Percentiles rank a stretch among this genome's conserved stretches.
phyloP scores from a whole-genome alignment of 23 tunicate species.

The Ascidia mentula region DNA sequence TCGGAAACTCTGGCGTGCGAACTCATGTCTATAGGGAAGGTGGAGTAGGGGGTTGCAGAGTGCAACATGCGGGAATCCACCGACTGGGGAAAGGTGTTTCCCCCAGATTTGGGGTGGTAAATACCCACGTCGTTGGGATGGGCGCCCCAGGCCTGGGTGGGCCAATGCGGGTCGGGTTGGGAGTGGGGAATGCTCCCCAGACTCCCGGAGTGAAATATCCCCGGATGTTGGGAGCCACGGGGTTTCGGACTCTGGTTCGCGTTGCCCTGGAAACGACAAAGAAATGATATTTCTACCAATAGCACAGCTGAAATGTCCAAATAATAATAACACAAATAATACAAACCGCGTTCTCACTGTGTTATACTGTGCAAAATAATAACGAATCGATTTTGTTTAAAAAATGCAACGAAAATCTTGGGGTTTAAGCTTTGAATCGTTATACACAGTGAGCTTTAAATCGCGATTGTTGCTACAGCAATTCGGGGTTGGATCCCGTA shows the following conservation, averaged over 20 bases:
- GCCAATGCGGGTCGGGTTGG: not conserved
- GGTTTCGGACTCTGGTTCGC: not conserved
- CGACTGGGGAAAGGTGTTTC: not conserved
- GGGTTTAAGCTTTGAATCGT: too few relatives aligned
- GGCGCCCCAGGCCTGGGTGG: not conserved
- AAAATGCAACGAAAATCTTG: too few relatives aligned
- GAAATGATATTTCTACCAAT: not conserved
- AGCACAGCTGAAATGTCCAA: too few relatives aligned
- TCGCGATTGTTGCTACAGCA: too few relatives aligned
- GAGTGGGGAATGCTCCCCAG: not conserved
- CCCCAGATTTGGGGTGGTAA: not conserved
- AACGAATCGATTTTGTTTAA: too few relatives aligned
- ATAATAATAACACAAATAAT: too few relatives aligned
- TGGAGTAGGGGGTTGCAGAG: not conserved
- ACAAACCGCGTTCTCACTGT: too few relatives aligned
- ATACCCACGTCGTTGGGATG: not conserved
- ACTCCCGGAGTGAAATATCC: not conserved
- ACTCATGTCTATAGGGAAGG: not conserved
- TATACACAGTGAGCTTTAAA: too few relatives aligned
- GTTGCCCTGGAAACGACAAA: not conserved
- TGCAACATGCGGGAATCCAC: not conserved
- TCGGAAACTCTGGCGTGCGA: too few relatives aligned
- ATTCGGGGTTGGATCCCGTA: too few relatives aligned
- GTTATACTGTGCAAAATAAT: too few relatives aligned
- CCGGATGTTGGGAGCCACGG: not conserved